Evolutionary conservation across 2,888 invertebrate species (phyloP).

Genomic region (Venusia cambrica): DNA sequence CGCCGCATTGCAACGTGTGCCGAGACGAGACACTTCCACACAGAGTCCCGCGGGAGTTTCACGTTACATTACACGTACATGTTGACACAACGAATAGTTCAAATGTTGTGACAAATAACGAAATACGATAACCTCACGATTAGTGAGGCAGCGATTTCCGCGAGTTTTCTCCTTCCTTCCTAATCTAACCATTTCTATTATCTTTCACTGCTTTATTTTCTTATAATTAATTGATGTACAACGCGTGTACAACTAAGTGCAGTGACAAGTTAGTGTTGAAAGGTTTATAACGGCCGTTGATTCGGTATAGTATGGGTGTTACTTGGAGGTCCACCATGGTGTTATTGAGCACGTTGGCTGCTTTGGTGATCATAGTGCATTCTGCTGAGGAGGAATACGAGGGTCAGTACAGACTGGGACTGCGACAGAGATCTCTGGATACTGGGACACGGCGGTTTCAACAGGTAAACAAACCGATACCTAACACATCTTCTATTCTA

Average conservation of each 20-base stretch:
- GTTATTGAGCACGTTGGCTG: constrained; percentile 71
- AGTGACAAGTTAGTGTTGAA: constrained; percentile 32
- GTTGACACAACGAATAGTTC: constrained; percentile 44
- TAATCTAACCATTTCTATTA: constrained; percentile 42
- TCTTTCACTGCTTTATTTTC: constrained; percentile 13
- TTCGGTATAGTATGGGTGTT: constrained; percentile 69
- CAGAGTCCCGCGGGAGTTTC: constrained; percentile 58
- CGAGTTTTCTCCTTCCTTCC: constrained; percentile 27
- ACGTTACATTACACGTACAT: too few relatives aligned
- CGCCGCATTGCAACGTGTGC: constrained; percentile 63
- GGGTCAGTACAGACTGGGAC: constrained; percentile 48
- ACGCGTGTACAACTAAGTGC: constrained; percentile 28
- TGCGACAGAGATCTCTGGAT: constrained; percentile 54
- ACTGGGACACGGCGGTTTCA: constrained; percentile 50
- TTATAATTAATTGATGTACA: constrained; percentile 22
- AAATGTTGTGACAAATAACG: constrained; percentile 33
- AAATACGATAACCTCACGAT: constrained; percentile 34
- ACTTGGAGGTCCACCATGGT: constrained; percentile 62
- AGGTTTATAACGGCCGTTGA: constrained; percentile 23
- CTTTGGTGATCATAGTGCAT: constrained; percentile 71
- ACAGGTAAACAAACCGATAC: too few relatives aligned
- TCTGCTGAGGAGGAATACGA: constrained; percentile 66
- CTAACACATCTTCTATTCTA: too few relatives aligned
- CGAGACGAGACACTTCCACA: constrained; percentile 63
- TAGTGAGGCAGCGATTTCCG: constrained; percentile 12